Conservation (phyloP, 2,888 invertebrate species). For the Amphimallon solstitiale region DNA sequence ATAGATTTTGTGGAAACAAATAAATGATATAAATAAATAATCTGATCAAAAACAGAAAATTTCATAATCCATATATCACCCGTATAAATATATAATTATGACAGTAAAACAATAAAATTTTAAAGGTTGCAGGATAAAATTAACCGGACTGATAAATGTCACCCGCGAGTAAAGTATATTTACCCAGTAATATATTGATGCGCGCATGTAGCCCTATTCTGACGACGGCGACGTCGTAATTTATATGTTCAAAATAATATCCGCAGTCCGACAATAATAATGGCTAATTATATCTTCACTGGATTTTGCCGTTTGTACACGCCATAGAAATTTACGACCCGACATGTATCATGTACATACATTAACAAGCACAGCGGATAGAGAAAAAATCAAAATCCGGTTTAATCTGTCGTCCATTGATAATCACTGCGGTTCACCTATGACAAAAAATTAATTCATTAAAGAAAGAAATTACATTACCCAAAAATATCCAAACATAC, state of each 20-base stretch:
- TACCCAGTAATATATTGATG: conserved; percentile 38
- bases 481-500: too few species aligned
- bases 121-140: conserved; percentile 42
- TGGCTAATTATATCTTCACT: conserved; percentile 32
- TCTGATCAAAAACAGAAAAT: conserved; percentile 43
- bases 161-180: conserved; percentile 42
- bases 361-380: background rate
- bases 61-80: conserved; percentile 41
- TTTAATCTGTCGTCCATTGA: background rate
- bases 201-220: conserved; percentile 27
- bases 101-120: conserved; percentile 43
- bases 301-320: conserved; percentile 16
- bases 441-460: too few species aligned
- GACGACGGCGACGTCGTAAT: conserved; percentile 38
- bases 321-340: conserved; percentile 23
- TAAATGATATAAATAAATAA: conserved; percentile 43
- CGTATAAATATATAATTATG: conserved; percentile 42
- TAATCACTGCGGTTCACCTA: too few species aligned
- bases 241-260: conserved; percentile 34
- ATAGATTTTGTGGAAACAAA: conserved; percentile 41
- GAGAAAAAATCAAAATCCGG: background rate
- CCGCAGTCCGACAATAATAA: conserved; percentile 30
- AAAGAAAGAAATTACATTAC: too few species aligned
- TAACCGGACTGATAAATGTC: conserved; percentile 41
- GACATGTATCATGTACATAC: conserved; percentile 1